Conservation (phyloP, 2,113 vertebrate species). For the Pogonocichla stellata region DNA sequence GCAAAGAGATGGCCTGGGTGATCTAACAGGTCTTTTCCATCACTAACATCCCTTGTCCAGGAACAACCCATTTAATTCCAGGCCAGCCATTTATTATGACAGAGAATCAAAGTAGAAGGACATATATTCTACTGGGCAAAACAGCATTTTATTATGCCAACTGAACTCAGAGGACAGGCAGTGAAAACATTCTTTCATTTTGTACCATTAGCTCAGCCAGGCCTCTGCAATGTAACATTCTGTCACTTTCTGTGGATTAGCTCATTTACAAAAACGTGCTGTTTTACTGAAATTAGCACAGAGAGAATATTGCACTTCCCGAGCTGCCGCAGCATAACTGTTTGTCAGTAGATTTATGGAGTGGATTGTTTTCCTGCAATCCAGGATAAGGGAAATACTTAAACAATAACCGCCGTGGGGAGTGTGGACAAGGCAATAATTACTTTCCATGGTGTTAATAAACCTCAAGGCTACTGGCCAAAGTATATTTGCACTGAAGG, state of each 20-base stretch:
- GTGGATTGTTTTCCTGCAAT: constrained; percentile 64
- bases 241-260: constrained; percentile 64
- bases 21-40: constrained; percentile 41
- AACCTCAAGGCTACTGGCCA: constrained; percentile 72
- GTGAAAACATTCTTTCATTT: constrained; percentile 68
- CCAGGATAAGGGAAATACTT: constrained; percentile 65
- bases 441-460: constrained; percentile 60
- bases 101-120: constrained; percentile 59
- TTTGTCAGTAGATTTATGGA: constrained; percentile 43
- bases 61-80: constrained; percentile 58
- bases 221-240: constrained; percentile 64
- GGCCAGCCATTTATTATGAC: constrained; percentile 55
- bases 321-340: constrained; percentile 1
- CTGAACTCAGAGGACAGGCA: constrained; percentile 61
- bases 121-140: constrained; percentile 56
- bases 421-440: constrained; percentile 62
- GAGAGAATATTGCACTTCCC: constrained; percentile 43
- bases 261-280: constrained; percentile 62
- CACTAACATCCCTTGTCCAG: constrained; percentile 29
- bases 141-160: constrained; percentile 63
- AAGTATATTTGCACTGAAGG: constrained; percentile 63
- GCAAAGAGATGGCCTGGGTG: not conserved
- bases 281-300: constrained; percentile 26
- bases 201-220: constrained; percentile 69
- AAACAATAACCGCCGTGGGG: constrained; percentile 59